These are phyloP conservation scores for Orthosia gracilis DNA, from an alignment of 2,888 invertebrate genomes.

Conservation along the genomic window DNA sequence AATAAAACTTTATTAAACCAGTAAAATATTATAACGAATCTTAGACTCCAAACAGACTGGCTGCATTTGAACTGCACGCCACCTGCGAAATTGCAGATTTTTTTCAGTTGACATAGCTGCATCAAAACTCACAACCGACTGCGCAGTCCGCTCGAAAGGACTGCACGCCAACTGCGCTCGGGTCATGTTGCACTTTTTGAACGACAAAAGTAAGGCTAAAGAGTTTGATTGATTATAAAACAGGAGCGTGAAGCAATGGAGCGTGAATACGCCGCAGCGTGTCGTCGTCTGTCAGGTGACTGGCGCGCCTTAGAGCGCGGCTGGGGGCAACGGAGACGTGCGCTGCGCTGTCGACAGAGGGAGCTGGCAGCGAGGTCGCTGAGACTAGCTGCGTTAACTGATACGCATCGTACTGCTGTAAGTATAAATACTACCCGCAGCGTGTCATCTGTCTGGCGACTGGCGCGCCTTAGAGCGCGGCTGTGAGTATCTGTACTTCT, in stretches of 20 bases:
- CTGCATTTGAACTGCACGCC: too few species aligned
- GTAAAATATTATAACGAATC: too few species aligned
- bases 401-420: constrained; percentile 88
- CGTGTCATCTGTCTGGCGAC: background rate
- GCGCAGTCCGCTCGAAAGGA: too few species aligned
- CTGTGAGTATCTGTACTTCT: too few species aligned
- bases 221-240: background rate
- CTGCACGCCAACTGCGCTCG: too few species aligned
- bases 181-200: background rate
- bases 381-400: constrained; percentile 88
- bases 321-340: constrained; percentile 90
- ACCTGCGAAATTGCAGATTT: too few species aligned
- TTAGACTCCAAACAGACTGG: too few species aligned
- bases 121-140: too few species aligned
- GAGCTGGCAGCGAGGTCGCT: constrained; percentile 87
- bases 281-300: constrained; percentile 88
- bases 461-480: background rate
- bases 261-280: constrained; percentile 93
- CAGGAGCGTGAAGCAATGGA: constrained; percentile 92
- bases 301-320: constrained; percentile 92
- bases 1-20: too few species aligned
- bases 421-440: constrained; percentile 45
- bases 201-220: background rate
- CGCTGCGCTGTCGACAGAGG: constrained; percentile 91
- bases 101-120: too few species aligned